Base-by-base conservation (phyloP, 2,888 invertebrate species). In the Himalopsyche anomala region DNA sequence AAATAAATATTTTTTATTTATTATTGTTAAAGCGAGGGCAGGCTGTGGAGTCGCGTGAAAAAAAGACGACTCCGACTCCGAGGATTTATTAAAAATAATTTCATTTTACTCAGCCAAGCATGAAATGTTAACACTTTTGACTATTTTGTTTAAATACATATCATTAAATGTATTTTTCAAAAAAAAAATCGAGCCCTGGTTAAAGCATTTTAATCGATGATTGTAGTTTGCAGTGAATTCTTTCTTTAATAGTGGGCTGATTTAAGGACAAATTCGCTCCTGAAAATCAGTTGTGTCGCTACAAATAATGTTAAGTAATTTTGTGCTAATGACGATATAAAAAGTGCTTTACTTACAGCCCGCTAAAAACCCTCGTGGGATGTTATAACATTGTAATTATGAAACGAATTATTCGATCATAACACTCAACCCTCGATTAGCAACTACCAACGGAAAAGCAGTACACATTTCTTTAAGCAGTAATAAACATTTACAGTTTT, bases 391-490 rank as follows among this genome's bases (percentile, higher is more conserved):
- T 62, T 62, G 62, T 62, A 62, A 62, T 62, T 62, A 62, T 19
- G 62, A 62, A 62, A 28, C 62, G 62, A 62, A 19, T 62, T 62
- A 62, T 62, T 62, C 28, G 62, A 62, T 62, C 62, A 62, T 62
- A 62, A 62, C 62, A 62, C 19, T 62, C 62, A 62, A 19, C 62
- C 19, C 19, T 19, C 62, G 19, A 62, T 62, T 62, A 62, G 19
- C 62, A 62, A 62, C 62, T 62, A 62, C 62, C 28, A 62, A 62
- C 62, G 28, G 19, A 62, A 28, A 62, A 19, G 11, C 9, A 19
- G 28, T 19, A 0, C 28, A 28, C 28, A 62, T 62, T 62, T 62
- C 19, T 62, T 62, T 11, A 19, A 62, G 56, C 56, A 55, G 55
- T 55, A 19, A 62, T 2, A 62, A 62, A 3, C 56, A 19, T 19